These are phyloP conservation scores for Drosophila repletoides DNA, from an alignment of 1,140 invertebrate genomes.

Conservation along the genomic window DNA sequence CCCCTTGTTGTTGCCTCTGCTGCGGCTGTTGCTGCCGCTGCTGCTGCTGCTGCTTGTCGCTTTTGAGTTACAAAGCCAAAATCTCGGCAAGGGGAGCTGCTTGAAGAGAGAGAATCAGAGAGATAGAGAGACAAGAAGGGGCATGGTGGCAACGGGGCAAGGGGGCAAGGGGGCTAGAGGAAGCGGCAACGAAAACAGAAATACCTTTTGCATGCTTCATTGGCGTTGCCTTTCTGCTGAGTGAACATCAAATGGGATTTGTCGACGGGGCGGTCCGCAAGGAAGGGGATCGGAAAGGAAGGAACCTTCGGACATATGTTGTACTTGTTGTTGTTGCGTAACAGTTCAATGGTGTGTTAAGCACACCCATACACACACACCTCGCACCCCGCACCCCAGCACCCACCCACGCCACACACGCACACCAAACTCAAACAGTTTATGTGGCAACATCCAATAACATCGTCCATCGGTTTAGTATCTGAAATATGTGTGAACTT, in stretches of 20 bases:
- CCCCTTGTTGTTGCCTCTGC: slow-evolving; percentile 26
- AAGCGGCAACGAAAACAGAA: slow-evolving; percentile 62
- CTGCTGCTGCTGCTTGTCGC: slow-evolving; percentile 45
- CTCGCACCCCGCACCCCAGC: too few species aligned
- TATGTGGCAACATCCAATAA: slow-evolving; percentile 65
- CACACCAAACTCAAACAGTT: slow-evolving; percentile 40
- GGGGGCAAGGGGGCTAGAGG: slow-evolving; percentile 10
- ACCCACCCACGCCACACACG: too few species aligned
- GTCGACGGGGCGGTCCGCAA: too few species aligned
- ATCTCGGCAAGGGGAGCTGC: slow-evolving; percentile 50
- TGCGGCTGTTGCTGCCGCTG: slow-evolving; percentile 8
- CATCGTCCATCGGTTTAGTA: slow-evolving; percentile 45
- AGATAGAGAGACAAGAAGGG: neutral
- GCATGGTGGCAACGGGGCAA: neutral
- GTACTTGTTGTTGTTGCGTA: slow-evolving; percentile 59
- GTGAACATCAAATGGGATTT: slow-evolving; percentile 81
- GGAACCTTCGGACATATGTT: slow-evolving; percentile 62
- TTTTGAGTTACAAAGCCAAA: slow-evolving; percentile 80
- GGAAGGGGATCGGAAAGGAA: too few species aligned
- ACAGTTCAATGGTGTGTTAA: slow-evolving; percentile 78
- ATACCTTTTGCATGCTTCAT: slow-evolving; percentile 81
- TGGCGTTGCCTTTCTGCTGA: slow-evolving; percentile 80
- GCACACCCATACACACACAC: slow-evolving; percentile 45
- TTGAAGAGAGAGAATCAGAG: neutral
- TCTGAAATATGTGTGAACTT: slow-evolving; percentile 52